Percentiles rank a stretch among this genome's conserved stretches.
Conservation (phyloP, 2,797 vertebrate genomes). For the Mormyrus hasselquistii region DNA sequence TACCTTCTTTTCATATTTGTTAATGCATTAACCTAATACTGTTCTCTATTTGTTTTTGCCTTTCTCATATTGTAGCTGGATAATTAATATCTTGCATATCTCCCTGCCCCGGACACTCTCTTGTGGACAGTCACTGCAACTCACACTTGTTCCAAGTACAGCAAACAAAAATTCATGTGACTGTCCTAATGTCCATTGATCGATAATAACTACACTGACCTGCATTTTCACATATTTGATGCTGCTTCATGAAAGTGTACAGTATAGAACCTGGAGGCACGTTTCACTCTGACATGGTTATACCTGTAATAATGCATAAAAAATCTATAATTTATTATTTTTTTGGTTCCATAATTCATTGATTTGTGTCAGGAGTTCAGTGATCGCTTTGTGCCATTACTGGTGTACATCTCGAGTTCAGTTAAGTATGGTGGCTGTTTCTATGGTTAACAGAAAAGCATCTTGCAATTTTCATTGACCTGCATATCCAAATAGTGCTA, state of each 20-base stretch:
- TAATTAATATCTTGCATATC: constrained; percentile 54
- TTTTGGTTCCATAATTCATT: not conserved
- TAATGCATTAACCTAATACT: not conserved
- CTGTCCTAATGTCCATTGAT: constrained; percentile 25
- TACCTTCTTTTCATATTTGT: not conserved
- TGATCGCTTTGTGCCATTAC: constrained; percentile 18
- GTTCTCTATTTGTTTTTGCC: constrained; percentile 28
- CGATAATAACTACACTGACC: constrained; percentile 45
- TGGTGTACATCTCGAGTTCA: constrained; percentile 41
- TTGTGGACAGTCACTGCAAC: constrained; percentile 61
- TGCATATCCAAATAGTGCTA: not conserved
- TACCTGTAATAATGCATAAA: not conserved
- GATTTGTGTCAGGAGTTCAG: not conserved
- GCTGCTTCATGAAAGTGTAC: constrained; percentile 37
- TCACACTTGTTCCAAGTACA: constrained; percentile 51
- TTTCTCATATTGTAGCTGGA: constrained; percentile 18
- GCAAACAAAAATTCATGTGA: constrained; percentile 55
- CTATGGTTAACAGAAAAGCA: constrained; percentile 19
- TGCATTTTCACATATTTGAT: constrained; percentile 42
- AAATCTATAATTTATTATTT: not conserved
- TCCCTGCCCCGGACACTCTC: constrained; percentile 56
- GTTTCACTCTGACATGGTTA: not conserved
- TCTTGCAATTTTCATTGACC: not conserved
- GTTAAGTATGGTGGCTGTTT: constrained; percentile 29
- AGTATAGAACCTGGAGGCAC: constrained; percentile 21